These are phyloP conservation scores for Yponomeuta plumbellus DNA, from an alignment of 2,888 invertebrate species.

Conservation along the genomic window DNA sequence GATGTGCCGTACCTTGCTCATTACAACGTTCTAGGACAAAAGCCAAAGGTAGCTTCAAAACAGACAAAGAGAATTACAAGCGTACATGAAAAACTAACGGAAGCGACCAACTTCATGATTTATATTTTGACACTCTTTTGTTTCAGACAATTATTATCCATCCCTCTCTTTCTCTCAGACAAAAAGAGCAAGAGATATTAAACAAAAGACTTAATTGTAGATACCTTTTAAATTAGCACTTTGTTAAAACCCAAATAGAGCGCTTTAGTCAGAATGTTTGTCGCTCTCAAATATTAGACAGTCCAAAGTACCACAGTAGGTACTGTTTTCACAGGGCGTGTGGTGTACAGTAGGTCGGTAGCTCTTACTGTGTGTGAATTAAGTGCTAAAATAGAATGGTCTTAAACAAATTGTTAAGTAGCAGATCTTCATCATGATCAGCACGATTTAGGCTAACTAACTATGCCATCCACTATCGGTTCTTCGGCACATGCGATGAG, in stretches of 20 bases:
- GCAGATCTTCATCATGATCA: too few species aligned
- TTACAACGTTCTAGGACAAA: not conserved
- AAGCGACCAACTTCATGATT: not conserved
- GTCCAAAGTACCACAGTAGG: too few species aligned
- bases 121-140: conserved; percentile 1
- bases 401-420: too few species aligned
- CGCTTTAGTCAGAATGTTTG: not conserved
- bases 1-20: not conserved
- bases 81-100: not conserved
- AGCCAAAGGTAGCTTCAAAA: not conserved
- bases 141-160: not conserved
- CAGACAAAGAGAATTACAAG: not conserved
- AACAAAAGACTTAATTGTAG: not conserved
- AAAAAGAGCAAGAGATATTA: not conserved
- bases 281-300: not conserved
- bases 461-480: too few species aligned
- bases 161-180: not conserved
- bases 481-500: too few species aligned
- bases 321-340: not conserved
- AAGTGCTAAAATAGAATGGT: too few species aligned
- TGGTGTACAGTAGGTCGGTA: not conserved
- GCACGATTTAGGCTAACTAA: too few species aligned
- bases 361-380: not conserved
- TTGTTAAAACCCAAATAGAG: not conserved
- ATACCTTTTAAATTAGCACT: not conserved